Evolutionary conservation across 2,797 vertebrate species (phyloP), one percentile per base, ranked within the genome.

Genomic region (Corythornis leucogaster): DNA sequence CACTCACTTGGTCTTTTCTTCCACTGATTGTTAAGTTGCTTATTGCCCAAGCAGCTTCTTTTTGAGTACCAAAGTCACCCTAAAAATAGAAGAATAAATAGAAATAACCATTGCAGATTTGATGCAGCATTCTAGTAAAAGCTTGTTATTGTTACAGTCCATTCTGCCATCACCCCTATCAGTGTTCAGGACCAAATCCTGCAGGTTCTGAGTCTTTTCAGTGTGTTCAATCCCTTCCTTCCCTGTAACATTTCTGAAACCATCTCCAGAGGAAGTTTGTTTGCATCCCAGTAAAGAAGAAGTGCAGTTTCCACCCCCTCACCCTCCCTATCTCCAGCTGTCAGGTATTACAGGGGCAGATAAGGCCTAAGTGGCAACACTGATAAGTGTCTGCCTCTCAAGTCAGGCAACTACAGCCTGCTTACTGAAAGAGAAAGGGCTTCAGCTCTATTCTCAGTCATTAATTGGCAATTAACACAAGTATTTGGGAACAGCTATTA

Each of bases 21-120:
- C 99, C 99, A 45, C 99, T 99, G 97, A 99, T 99, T 71, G 99
- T 99, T 97, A 99, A 98, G 97, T 99, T 99, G 98, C 99, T 99
- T 98, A 99, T 99, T 97, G 99, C 99, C 99, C 99, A 99, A 38
- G 99, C 99, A 68, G 99, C 99, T 98, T 99, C 99, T 87, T 99
- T 99, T 97, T 99, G 99, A 92, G 99, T 99, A 83, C 99, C 99
- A 97, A 99, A 99, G 97, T 99, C 99, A 33, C 99, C 99, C 99
- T 99, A 74, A 24, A 94, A 95, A 97, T 82, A 55, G n/a, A 94
- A 78, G 0, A n/a, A 28, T 16, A 87, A 53, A 46, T 3, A 79
- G 12, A 22, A 74, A n/a, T 4, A 24, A 63, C 71, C 31, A 86
- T 1, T 24, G 8, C 57, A 20, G 28, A 9, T 6, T 4, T 15